Conservation (phyloP, 2,888 invertebrate species). For the Embidobia sp. region DNA sequence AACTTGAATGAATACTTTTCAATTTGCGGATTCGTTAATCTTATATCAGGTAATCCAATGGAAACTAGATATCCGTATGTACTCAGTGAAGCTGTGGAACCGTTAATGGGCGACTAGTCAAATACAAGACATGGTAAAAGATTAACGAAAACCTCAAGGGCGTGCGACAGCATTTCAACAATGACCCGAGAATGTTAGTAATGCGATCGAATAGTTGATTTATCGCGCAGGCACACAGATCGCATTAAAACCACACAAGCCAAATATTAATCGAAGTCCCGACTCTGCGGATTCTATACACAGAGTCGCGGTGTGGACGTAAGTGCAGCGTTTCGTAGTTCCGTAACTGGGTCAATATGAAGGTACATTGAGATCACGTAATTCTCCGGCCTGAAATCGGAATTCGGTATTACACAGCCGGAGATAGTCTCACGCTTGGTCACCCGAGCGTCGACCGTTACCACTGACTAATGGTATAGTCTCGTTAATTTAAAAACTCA, state of each 20-base stretch:
- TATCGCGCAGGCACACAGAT: constrained; percentile 38
- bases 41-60: too few species aligned
- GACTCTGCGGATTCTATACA: constrained; percentile 56
- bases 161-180: constrained; percentile 11
- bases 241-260: constrained; percentile 61
- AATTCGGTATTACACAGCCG: constrained; percentile 58
- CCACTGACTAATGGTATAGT: constrained; percentile 53
- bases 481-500: constrained; percentile 32
- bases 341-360: constrained; percentile 61
- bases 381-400: constrained; percentile 62
- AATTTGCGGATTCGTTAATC: too few species aligned
- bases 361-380: constrained; percentile 63
- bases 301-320: constrained; percentile 55
- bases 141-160: constrained; percentile 21
- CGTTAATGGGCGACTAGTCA: not conserved
- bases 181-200: constrained; percentile 30
- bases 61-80: too few species aligned
- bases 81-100: not conserved
- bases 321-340: constrained; percentile 61
- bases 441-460: constrained; percentile 59
- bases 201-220: constrained; percentile 56
- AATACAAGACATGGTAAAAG: constrained; percentile 10
- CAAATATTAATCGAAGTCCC: constrained; percentile 63
- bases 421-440: constrained; percentile 62
- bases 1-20: too few species aligned